Evolutionary conservation across 2,113 vertebrate genomes (phyloP), one percentile per base, ranked within the genome.

Genomic region (Oxygymnocypris stewartii): DNA sequence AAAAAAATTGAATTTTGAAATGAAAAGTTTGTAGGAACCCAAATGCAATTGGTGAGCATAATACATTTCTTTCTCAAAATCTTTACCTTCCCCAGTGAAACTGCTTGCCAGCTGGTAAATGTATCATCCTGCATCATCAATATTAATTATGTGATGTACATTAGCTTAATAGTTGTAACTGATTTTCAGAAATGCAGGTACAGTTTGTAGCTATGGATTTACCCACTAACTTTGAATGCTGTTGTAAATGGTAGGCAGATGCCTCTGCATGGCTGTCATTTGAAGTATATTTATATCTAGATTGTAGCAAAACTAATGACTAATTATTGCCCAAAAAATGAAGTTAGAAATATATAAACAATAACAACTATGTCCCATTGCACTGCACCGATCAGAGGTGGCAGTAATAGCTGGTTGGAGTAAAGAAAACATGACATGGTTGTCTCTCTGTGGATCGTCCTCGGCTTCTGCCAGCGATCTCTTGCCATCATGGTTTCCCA

Each of bases 401-500:
- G 65, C 86, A 80, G 67, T 79, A 77, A 63, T 79, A 67, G 79
- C 85, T 67, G 47, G 59, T 69, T 16, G 54, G 75, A 65, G 65
- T 80, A 86, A 49, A 71, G 59, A 79, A 85, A 78, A 81, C 59
- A 86, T 77, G 85, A 57, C 79, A 78, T 23, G 20, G 74, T 51
- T 79, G 57, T 80, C 65, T 82, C 74, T 89, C 65, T 86, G 16
- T 54, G 79, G 54, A 85, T 80, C 31, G 31, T 89, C 82, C 83
- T 79, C 37, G 23, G 71, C 75, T 79, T 51, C 75, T 82, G 77
- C 87, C 75, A 81, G 85, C 73, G 81, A 88, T 88, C 85, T 79
- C 69, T 57, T 67, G 84, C 71, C 80, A 82, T 88, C 84, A 81
- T 81, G 84, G 84, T 88, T 87, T 87, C 85, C 76, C 87, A 88